Conservation (phyloP, 2,888 invertebrate species). For the Sipunculus nudus region DNA sequence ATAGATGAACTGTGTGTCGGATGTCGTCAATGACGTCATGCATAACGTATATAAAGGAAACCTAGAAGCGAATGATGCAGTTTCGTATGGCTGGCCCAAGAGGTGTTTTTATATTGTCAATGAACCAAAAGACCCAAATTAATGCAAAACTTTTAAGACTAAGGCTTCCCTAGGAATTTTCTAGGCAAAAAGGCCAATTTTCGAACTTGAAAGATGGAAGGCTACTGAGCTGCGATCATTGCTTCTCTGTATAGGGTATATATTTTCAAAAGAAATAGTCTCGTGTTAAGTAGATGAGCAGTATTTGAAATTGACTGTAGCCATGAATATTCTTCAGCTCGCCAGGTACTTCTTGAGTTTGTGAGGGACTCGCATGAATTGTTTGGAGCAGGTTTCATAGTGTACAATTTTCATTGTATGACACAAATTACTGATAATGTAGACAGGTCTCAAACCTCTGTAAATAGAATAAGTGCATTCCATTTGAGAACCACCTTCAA, state of each 20-base stretch:
- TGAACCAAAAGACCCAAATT: too few species aligned
- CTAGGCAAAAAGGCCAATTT: slow-evolving; percentile 37
- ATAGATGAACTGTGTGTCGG: too few species aligned
- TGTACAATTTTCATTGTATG: slow-evolving; percentile 30
- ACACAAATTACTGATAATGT: slow-evolving; percentile 22
- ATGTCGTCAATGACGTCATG: too few species aligned
- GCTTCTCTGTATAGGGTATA: slow-evolving; percentile 45
- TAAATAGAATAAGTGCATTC: slow-evolving; percentile 25
- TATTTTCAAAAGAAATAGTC: slow-evolving; percentile 40
- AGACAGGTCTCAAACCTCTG: background rate
- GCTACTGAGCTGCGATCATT: slow-evolving; percentile 49
- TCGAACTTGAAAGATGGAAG: slow-evolving; percentile 46
- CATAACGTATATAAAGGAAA: too few species aligned
- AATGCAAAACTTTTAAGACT: too few species aligned
- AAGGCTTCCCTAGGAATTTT: slow-evolving; percentile 45
- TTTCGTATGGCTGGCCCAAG: too few species aligned
- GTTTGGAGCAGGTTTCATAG: slow-evolving; percentile 16
- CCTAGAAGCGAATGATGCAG: too few species aligned
- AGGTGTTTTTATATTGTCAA: too few species aligned
- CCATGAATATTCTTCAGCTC: too few species aligned
- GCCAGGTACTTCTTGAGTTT: too few species aligned
- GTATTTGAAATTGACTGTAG: too few species aligned
- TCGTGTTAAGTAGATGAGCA: too few species aligned
- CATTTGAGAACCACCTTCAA: slow-evolving; percentile 28
- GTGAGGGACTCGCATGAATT: slow-evolving; percentile 1